Conservation (phyloP, 2,113 vertebrate genomes). For the Galbula dea region DNA sequence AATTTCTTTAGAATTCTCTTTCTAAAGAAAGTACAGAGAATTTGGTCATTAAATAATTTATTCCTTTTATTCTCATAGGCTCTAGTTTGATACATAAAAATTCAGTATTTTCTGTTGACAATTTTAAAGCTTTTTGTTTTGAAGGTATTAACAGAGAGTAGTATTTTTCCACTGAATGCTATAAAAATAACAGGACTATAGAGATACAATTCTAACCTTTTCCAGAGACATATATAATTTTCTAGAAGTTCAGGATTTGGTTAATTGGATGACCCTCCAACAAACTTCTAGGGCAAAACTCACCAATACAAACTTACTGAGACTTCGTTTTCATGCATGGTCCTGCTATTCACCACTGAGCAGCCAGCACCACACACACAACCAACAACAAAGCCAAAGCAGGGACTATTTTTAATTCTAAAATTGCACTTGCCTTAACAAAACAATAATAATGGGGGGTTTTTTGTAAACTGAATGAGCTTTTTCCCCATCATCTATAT, state of each 20-base stretch:
- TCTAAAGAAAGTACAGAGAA: too few relatives aligned
- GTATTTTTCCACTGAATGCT: too few relatives aligned
- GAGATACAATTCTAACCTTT: neutral
- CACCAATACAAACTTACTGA: neutral
- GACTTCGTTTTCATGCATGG: neutral
- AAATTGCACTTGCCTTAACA: neutral
- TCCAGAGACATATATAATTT: neutral
- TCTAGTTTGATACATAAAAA: neutral
- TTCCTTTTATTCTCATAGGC: neutral
- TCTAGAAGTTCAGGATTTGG: neutral
- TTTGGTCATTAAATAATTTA: too few relatives aligned
- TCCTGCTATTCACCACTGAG: neutral
- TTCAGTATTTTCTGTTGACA: neutral
- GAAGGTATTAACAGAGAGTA: neutral
- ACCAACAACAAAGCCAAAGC: neutral
- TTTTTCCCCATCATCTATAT: neutral
- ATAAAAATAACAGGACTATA: too few relatives aligned
- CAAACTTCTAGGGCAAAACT: neutral
- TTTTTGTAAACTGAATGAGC: too few relatives aligned
- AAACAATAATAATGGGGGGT: neutral
- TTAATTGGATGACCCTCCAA: neutral
- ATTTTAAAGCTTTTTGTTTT: neutral
- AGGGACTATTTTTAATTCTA: neutral
- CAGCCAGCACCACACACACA: accelerated
- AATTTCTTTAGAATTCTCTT: neutral